Base-by-base conservation (phyloP, 2,888 invertebrate genomes). In the Drosophila lutescens region DNA sequence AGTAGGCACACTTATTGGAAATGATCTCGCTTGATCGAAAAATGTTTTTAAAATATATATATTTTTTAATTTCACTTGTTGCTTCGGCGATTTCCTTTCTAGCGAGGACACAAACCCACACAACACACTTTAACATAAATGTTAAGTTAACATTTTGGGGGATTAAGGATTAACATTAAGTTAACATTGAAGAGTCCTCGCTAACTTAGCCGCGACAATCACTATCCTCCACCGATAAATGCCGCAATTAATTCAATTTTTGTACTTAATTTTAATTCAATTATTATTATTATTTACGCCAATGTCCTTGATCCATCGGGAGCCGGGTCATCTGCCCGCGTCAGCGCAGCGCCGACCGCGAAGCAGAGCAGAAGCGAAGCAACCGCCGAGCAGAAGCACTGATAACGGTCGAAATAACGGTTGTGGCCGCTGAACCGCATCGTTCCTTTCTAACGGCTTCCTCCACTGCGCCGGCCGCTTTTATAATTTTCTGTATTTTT, bases 341-440 rank as follows among this genome's bases (percentile, higher is more conserved):
- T 49, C 34, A 54, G 40, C 51, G 58, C 73, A 23, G 51, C 62
- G 32, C 54, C 56, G n/a, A 61, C 63, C 23, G 50, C 54, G 49
- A 71, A 12, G 46, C 62, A 71, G 1, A 71, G 26, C 41, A 62
- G 70, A 23, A 71, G 20, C 36, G 40, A 53, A 13, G 55, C 58
- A n/a, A 58, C 44, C 13, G 46, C 41, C 15, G 46, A 65, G 54
- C 65, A 47, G 17, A 46, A 65, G 65, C 65, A 47, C 32, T 65
- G 65, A 66, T 54, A 65, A 66, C 65, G 65, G 46, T 68, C 40
- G 34, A 58, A 51, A 66, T 54, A 65, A 66, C 65, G 65, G 46
- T 68, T 40, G 44, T 67, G 46, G 50, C 59, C 51, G 68, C 58
- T 59, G 58, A 68, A 65, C 57, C 68, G 68, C 56, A 68, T 51